phyloP scores from a whole-genome alignment of 2,888 invertebrate genomes.

The Helleia helle region DNA sequence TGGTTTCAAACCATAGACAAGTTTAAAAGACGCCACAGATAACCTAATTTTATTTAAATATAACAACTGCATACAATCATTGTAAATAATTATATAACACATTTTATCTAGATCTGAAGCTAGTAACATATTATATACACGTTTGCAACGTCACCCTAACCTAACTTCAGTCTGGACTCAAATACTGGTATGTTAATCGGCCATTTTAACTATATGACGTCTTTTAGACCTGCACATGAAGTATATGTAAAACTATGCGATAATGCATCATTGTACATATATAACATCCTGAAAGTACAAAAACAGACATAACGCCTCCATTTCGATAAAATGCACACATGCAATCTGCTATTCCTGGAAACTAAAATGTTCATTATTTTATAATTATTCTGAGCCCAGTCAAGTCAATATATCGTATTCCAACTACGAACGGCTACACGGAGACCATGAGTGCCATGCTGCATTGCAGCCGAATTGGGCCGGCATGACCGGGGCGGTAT shows the following conservation, averaged over 20 bases:
- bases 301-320: constrained; percentile 64
- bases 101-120: no score
- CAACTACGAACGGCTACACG: no score
- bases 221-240: constrained; percentile 9
- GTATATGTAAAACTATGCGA: constrained; percentile 19
- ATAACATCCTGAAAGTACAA: constrained; percentile 21
- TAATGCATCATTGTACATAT: constrained; percentile 11
- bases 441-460: no score
- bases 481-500: no score
- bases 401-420: no score
- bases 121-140: no score
- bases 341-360: constrained; percentile 34
- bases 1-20: background rate
- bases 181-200: background rate
- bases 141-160: no score
- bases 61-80: no score
- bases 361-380: no score
- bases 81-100: no score
- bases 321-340: constrained; percentile 53
- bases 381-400: no score
- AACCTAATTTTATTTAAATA: background rate
- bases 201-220: background rate
- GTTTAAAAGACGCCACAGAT: constrained; percentile 2
- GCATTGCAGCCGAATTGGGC: no score
- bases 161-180: constrained; percentile 19